Conservation (phyloP, 2,797 vertebrate species). For the Gymnodraco acuticeps region DNA sequence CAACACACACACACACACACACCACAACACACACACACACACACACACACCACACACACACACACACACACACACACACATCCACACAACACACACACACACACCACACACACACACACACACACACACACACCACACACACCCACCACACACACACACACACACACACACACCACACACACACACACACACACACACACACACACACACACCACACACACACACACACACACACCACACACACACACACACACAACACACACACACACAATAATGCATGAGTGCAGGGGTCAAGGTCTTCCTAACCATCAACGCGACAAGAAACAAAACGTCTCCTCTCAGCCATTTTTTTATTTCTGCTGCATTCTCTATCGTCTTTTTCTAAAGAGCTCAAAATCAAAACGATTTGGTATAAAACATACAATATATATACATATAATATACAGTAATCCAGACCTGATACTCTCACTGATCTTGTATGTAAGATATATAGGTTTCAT, state of each 20-base stretch:
- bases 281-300: constrained; percentile 68
- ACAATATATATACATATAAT: no score
- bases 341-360: constrained; percentile 20
- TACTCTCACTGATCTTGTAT: not conserved
- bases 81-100: no score
- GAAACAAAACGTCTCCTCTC: constrained; percentile 37
- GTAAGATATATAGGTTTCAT: not conserved
- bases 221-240: no score
- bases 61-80: constrained; percentile 40
- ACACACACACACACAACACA: constrained; percentile 27
- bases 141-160: constrained; percentile 48
- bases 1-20: constrained; percentile 18
- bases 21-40: constrained; percentile 50
- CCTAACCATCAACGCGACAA: constrained; percentile 58
- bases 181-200: constrained; percentile 33
- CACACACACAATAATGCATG: constrained; percentile 15
- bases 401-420: not conserved
- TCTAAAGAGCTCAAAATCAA: not conserved
- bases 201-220: constrained; percentile 54
- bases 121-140: not conserved
- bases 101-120: constrained; percentile 34
- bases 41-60: constrained; percentile 31
- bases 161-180: constrained; percentile 37
- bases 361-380: not conserved
- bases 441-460: not conserved